Base-by-base conservation (phyloP, 1,140 invertebrate species). In the Agrypnia vestita region DNA sequence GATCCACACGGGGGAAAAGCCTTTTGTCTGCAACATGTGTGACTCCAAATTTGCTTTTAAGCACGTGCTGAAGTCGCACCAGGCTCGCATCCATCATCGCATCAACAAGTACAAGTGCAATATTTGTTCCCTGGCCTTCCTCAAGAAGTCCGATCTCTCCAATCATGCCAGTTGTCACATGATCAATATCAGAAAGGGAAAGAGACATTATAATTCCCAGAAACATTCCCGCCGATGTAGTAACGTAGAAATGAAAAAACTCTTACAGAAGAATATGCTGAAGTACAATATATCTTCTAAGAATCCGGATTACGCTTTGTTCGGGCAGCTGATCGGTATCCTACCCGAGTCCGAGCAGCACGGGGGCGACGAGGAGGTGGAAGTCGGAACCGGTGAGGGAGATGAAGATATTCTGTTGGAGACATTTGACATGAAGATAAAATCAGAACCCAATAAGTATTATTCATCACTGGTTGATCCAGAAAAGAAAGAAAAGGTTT, bases 1-100 rank as follows among this genome's bases (percentile, higher is more conserved):
- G 12, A 88, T 89, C 59, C 88, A 90, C 76, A 88, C 88, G 0
- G 91, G 91, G 44, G 86, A 88, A 10, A 89, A 89, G 79, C 88
- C 89, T 1, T 89, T 86, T 62, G 83, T 85, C 13, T 82, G 81
- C 25, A 80, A 61, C 19, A 62, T 82, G 43, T 89, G 87, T 74
- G 77, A 80, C 4, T 87, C 85, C 64, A 84, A 85, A 0, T 89
- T 85, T 55, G 76, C 84, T 3, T 85, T 83, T 8, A 59, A 83
- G 7, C 81, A 85, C 1, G 84, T 86, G 0, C 76, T 89, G 46
- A 84, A 82, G 25, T 64, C 80, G 11, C 88, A 89, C 62, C 53
- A 84, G n/a, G 84, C 84, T 4, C 85, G 87, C 73, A 80, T 81
- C 8, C 88, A 89, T 59, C 78, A 82, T 25, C 76, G 76, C 43